phyloP scores from a whole-genome alignment of 2,797 vertebrate genomes.

The Chromis chromis region DNA sequence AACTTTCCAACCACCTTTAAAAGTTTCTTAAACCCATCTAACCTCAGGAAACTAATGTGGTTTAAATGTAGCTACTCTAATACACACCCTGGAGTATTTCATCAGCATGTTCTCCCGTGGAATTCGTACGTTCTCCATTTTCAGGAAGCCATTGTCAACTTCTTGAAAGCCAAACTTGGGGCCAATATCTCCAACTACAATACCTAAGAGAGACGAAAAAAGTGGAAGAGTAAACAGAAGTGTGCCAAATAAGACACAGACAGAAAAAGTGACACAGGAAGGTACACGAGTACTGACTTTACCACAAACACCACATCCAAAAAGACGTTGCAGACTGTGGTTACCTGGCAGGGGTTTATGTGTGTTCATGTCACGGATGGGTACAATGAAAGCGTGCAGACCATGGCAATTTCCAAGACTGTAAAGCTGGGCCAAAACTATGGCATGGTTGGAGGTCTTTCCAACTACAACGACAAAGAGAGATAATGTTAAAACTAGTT shows the following conservation, averaged over 20 bases:
- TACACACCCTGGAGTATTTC: slow-evolving; percentile 94
- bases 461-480: slow-evolving; percentile 86
- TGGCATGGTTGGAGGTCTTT: slow-evolving; percentile 95
- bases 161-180: slow-evolving; percentile 98
- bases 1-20: background rate
- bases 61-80: background rate
- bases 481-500: background rate
- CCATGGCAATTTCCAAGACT: slow-evolving; percentile 91
- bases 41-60: background rate
- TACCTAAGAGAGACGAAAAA: slow-evolving; percentile 66
- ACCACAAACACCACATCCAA: slow-evolving; percentile 22
- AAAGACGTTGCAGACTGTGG: background rate
- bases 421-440: slow-evolving; percentile 95
- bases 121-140: slow-evolving; percentile 93
- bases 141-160: slow-evolving; percentile 96
- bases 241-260: background rate
- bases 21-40: background rate
- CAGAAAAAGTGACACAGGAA: background rate
- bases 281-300: background rate
- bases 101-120: slow-evolving; percentile 98
- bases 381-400: slow-evolving; percentile 96
- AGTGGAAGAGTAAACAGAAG: background rate
- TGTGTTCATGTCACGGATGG: slow-evolving; percentile 90
- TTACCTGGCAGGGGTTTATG: slow-evolving; percentile 94
- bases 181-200: slow-evolving; percentile 96